Conservation (phyloP, 2,888 invertebrate species). For the Diloba caeruleocephala region DNA sequence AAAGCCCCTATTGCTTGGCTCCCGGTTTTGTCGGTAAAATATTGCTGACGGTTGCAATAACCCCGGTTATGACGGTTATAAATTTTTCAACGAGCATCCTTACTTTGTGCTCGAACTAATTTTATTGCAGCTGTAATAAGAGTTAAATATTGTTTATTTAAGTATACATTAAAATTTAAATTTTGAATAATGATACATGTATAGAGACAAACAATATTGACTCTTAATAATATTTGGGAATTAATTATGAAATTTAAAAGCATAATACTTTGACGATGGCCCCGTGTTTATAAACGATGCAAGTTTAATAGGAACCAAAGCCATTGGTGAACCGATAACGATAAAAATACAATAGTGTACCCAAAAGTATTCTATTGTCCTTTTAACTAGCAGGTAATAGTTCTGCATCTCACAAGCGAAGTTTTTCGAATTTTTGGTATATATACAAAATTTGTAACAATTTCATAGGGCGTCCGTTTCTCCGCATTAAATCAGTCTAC, state of each 20-base stretch:
- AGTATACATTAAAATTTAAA: not conserved
- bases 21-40: conserved; percentile 10
- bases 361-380: conserved; percentile 59
- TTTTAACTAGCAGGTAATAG: conserved; percentile 67
- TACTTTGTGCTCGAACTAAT: conserved; percentile 51
- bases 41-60: conserved; percentile 52
- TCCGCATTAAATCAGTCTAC: conserved; percentile 77
- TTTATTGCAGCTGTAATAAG: conserved; percentile 11
- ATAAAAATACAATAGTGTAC: conserved; percentile 59
- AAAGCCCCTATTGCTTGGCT: conserved; percentile 15
- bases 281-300: not conserved
- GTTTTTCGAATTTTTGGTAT: conserved; percentile 58
- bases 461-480: conserved; percentile 80
- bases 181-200: too few species aligned
- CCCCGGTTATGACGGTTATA: conserved; percentile 61
- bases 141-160: not conserved
- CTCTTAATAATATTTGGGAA: too few species aligned
- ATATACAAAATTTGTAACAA: conserved; percentile 20
- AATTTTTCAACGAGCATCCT: conserved; percentile 56
- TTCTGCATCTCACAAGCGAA: conserved; percentile 73
- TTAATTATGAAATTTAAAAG: too few species aligned
- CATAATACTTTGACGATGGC: not conserved
- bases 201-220: too few species aligned
- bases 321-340: conserved; percentile 23
- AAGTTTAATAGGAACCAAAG: not conserved